Base-by-base conservation (phyloP, 2,888 invertebrate genomes). In the Entomobrya multifasciata region DNA sequence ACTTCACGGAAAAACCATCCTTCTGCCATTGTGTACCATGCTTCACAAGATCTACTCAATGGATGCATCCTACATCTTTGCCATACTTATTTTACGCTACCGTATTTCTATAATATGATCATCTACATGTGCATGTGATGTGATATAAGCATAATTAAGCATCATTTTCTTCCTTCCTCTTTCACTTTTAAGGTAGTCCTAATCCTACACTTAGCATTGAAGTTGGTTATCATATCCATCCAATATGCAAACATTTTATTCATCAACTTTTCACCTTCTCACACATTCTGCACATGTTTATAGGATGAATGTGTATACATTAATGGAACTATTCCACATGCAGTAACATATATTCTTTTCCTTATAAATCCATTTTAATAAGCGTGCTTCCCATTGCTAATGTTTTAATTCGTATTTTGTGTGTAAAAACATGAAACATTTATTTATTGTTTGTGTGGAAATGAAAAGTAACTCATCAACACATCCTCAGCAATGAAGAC, bases 1-100 rank as follows among this genome's bases (percentile, higher is more conserved):
- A 78, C 85, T 70, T 85, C 49, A 78, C 60, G 78, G 79, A 72
- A 84, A 83, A 84, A 41, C 72, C 72, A 72, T 72, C 72, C 47
- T 72, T 76, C 57, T 57, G 55, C 41, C 76, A 76, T 41, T 76
- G 22, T 76, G 22, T 76, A 76, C 8, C 57, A 76, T 76, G 76
- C 76, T 76, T 57, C 36, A 22, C 57, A 57, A 57, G 22, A 76
- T 30, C 55, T 22, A 1, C 74, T 74, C 44, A 74, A 74, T 74
- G 74, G 74, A 52, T 74, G 52, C 47, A 70, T 47, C 70, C n/a
- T n/a, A n/a, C n/a, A n/a, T n/a, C 36, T 36, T 36, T 36, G 36
- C 13, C 13, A 36, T 36, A 36, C 36, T 36, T 36, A 36, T n/a
- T n/a, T n/a, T n/a, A n/a, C n/a, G n/a, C n/a, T n/a, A 49, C 15